These are phyloP conservation scores for Bellardia pandia DNA, from an alignment of 2,888 invertebrate genomes.

Conservation along the genomic window DNA sequence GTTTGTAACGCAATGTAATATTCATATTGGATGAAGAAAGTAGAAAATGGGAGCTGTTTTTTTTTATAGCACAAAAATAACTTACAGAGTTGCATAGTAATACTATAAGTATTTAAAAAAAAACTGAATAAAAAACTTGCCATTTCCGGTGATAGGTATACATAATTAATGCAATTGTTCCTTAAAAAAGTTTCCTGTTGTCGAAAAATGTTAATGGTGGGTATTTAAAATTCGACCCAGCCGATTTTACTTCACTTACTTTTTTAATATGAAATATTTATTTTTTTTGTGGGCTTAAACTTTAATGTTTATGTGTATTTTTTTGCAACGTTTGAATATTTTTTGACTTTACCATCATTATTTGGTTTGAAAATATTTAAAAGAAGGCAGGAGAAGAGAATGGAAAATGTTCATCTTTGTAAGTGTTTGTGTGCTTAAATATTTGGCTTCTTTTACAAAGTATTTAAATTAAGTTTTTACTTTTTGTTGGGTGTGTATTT, in stretches of 20 bases:
- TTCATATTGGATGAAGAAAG: too few relatives aligned
- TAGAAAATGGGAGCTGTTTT: too few relatives aligned
- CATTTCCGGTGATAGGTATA: too few relatives aligned
- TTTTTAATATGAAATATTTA: background rate
- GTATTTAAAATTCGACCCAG: background rate
- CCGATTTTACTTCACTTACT: background rate
- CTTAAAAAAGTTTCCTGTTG: too few relatives aligned
- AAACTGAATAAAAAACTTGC: too few relatives aligned
- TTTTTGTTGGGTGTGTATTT: background rate
- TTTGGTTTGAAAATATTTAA: constrained; percentile 5
- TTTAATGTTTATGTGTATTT: background rate
- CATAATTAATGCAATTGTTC: too few relatives aligned
- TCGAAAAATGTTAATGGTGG: too few relatives aligned
- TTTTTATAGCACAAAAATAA: too few relatives aligned
- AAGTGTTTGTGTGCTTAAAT: background rate
- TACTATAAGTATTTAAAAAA: too few relatives aligned
- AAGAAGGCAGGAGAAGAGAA: background rate
- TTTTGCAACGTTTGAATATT: background rate
- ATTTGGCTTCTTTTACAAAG: background rate
- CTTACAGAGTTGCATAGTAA: too few relatives aligned
- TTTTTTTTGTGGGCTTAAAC: background rate
- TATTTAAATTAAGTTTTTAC: constrained; percentile 5
- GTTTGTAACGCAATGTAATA: too few relatives aligned
- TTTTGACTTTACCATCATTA: constrained; percentile 2
- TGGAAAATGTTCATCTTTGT: background rate